Percentiles rank a stretch among this genome's conserved stretches.
These are phyloP conservation scores for Gnathonemus longibarbis DNA, from an alignment of 2,113 vertebrate genomes.

Conservation along the genomic window DNA sequence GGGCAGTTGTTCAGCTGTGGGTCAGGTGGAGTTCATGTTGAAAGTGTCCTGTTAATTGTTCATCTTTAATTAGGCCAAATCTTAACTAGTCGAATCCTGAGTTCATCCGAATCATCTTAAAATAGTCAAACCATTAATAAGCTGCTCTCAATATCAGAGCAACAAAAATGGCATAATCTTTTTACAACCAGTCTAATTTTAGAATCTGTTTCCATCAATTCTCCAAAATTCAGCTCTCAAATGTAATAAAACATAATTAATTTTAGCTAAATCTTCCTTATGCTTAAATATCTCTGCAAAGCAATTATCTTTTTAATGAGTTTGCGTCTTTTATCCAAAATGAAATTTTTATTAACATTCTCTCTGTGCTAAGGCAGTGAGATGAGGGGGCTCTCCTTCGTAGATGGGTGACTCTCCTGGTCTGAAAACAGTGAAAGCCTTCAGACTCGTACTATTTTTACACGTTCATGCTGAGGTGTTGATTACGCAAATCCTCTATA, in stretches of 20 bases:
- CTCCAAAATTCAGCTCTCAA: conserved; percentile 19
- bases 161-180: not conserved
- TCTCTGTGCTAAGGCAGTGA: not conserved
- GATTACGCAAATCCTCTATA: conserved; percentile 16
- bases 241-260: conserved; percentile 30
- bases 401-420: not conserved
- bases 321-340: conserved; percentile 23
- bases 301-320: conserved; percentile 31
- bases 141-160: conserved; percentile 1
- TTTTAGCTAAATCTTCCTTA: conserved; percentile 23
- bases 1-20: not conserved
- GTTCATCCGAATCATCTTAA: not conserved
- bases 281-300: conserved; percentile 22
- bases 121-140: conserved; percentile 1
- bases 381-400: not conserved
- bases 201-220: conserved; percentile 23
- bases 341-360: conserved; percentile 18
- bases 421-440: not conserved
- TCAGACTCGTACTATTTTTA: not conserved
- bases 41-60: not conserved
- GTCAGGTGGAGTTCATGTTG: not conserved
- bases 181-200: conserved; percentile 22
- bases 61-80: not conserved
- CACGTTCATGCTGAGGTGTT: conserved; percentile 1
- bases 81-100: not conserved